These are phyloP conservation scores for Etia nguti DNA, from an alignment of 2,113 vertebrate genomes.

Conservation along the genomic window DNA sequence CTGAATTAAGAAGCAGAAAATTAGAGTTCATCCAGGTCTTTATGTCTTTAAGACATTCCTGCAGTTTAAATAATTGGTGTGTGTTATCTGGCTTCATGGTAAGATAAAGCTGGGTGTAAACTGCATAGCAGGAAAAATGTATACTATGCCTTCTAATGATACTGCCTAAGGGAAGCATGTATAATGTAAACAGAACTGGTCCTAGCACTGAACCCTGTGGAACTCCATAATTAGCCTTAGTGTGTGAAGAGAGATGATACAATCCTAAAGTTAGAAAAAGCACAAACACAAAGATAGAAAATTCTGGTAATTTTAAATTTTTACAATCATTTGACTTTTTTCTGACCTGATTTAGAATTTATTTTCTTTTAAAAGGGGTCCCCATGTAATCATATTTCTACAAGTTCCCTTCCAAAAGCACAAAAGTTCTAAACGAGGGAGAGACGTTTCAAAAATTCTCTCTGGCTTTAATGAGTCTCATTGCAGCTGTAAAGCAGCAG, in stretches of 20 bases:
- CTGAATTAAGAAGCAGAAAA: neutral
- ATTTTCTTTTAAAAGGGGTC: neutral
- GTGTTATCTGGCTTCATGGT: neutral
- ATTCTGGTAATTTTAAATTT: no score
- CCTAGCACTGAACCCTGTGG: neutral
- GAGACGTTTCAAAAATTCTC: no score
- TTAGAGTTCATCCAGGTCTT: neutral
- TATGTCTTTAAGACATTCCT: neutral
- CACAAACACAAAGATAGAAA: neutral
- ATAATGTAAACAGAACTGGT: neutral
- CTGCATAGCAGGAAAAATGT: neutral
- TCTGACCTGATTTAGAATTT: neutral
- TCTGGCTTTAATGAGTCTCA: no score
- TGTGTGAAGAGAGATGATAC: neutral
- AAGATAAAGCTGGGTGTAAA: neutral
- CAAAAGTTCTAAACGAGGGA: no score
- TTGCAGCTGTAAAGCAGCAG: no score
- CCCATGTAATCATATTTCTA: no score
- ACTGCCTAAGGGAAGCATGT: neutral
- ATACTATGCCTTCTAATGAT: neutral
- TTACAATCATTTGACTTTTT: no score
- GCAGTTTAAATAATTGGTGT: neutral
- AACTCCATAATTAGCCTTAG: neutral
- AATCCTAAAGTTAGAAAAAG: neutral
- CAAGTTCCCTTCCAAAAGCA: no score